phyloP scores from a whole-genome alignment of 2,797 vertebrate genomes.

The Glossophaga mutica region DNA sequence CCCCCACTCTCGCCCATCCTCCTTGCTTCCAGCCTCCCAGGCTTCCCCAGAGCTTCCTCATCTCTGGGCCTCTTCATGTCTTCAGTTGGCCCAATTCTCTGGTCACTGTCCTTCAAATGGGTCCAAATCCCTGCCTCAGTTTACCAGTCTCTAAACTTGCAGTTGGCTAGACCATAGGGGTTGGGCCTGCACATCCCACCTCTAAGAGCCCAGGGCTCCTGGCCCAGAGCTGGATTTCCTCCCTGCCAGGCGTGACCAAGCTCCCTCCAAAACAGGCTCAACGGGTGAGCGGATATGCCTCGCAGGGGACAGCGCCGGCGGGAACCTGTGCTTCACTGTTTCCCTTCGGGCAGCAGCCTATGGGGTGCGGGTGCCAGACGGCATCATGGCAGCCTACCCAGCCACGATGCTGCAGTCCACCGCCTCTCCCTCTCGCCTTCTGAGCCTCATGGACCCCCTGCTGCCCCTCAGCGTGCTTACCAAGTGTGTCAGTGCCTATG shows the following conservation, averaged over 20 bases:
- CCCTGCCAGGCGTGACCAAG: conserved; percentile 10
- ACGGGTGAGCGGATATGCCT: conserved; percentile 91
- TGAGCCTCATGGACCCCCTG: conserved; percentile 93
- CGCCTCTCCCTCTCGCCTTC: conserved; percentile 92
- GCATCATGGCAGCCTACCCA: conserved; percentile 91
- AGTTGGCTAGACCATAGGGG: not conserved
- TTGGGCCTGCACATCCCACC: fast-evolving
- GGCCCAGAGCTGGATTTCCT: not conserved
- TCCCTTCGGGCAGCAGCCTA: conserved; percentile 90
- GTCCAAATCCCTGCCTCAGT: not conserved
- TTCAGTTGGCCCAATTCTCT: not conserved
- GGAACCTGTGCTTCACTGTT: conserved; percentile 91
- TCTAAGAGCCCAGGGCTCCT: not conserved
- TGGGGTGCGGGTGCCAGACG: conserved; percentile 90
- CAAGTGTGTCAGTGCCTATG: conserved; percentile 92
- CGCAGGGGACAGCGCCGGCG: conserved; percentile 93
- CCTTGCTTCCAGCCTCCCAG: not conserved
- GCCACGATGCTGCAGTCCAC: conserved; percentile 89
- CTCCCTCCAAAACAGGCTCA: conserved; percentile 81
- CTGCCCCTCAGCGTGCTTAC: conserved; percentile 93
- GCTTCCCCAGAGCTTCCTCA: not conserved
- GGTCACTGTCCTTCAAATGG: not conserved
- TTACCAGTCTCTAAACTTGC: not conserved
- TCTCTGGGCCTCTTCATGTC: not conserved
- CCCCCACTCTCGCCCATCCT: not conserved